Evolutionary conservation across 2,113 vertebrate species (phyloP).

Genomic region (Isichthys henryi): DNA sequence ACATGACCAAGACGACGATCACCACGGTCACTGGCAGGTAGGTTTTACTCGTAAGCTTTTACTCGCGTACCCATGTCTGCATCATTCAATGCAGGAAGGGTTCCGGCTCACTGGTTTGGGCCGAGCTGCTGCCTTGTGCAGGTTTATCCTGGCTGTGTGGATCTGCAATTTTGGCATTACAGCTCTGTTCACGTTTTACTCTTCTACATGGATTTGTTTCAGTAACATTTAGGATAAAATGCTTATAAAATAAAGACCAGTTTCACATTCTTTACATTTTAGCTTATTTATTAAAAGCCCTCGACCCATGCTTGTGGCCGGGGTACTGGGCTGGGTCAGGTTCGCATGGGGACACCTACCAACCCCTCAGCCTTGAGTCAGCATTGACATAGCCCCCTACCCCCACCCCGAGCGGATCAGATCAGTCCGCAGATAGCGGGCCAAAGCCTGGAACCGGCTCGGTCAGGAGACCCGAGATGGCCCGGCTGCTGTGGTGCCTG

Average conservation of each 20-base stretch:
- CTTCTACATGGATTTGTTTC: background rate
- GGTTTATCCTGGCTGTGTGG: background rate
- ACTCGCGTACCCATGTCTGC: conserved; percentile 16
- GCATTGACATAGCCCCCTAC: background rate
- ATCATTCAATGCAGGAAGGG: conserved; percentile 20
- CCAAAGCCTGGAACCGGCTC: background rate
- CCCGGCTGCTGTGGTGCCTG: background rate
- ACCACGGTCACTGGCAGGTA: conserved; percentile 54
- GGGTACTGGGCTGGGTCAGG: background rate
- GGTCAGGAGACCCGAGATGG: background rate
- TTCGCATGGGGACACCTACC: background rate
- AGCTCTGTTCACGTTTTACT: background rate
- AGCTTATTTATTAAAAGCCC: conserved; percentile 3
- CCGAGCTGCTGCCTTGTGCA: background rate
- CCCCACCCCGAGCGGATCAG: background rate
- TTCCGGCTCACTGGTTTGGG: background rate
- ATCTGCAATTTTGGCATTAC: background rate
- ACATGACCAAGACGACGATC: conserved; percentile 21
- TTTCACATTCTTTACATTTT: conserved; percentile 7
- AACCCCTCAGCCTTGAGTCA: background rate
- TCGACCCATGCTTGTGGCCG: background rate
- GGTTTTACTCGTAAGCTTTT: conserved; percentile 45
- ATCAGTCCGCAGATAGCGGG: background rate
- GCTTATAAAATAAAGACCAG: conserved; percentile 15
- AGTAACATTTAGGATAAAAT: background rate